phyloP scores from a whole-genome alignment of 2,113 vertebrate species.

The Ophiodon elongatus region DNA sequence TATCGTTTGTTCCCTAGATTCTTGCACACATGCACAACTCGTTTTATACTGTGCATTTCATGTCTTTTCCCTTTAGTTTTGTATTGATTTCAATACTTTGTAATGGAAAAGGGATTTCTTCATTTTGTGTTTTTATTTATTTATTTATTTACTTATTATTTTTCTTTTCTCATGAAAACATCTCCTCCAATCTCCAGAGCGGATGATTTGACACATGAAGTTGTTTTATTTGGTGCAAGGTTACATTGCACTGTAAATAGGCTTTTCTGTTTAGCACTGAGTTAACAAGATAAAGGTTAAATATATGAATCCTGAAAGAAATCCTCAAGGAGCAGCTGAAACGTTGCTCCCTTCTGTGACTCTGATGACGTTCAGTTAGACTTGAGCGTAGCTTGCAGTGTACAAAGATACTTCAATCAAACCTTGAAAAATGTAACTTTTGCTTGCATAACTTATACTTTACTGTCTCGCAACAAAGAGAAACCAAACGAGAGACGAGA shows the following conservation, averaged over 20 bases:
- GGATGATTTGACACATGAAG: conserved; percentile 59
- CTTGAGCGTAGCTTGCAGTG: conserved; percentile 66
- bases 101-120: conserved; percentile 31
- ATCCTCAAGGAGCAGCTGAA: conserved; percentile 32
- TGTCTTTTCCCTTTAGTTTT: conserved; percentile 56
- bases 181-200: conserved; percentile 28
- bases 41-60: conserved; percentile 59
- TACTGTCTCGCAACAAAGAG: conserved; percentile 83
- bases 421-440: conserved; percentile 78
- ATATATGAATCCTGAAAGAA: conserved; percentile 24
- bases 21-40: conserved; percentile 42
- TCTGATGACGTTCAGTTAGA: conserved; percentile 65
- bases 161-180: conserved; percentile 37
- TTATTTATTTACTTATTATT: neutral
- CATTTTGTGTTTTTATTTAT: conserved; percentile 32
- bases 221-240: conserved; percentile 45
- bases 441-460: conserved; percentile 84
- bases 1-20: conserved; percentile 42
- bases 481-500: conserved; percentile 70
- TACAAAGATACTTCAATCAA: conserved; percentile 79
- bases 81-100: conserved; percentile 53
- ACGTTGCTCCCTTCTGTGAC: conserved; percentile 51
- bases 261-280: conserved; percentile 49
- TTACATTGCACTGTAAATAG: conserved; percentile 69
- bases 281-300: conserved; percentile 33